Evolutionary conservation across 2,797 vertebrate species (phyloP).

Genomic region (Acomys russatus): DNA sequence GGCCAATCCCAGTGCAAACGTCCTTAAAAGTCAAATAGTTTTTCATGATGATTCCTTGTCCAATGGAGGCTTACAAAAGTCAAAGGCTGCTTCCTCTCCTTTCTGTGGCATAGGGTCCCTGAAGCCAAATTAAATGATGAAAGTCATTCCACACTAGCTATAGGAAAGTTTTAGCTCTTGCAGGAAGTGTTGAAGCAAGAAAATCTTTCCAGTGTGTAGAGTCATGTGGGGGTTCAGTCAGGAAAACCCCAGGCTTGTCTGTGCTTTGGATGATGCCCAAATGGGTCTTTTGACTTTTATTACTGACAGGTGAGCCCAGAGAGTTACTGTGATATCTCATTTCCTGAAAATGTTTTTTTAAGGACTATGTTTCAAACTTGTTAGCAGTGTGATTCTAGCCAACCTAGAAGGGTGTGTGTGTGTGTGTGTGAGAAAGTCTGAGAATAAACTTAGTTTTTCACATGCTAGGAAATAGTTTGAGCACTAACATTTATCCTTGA

Average conservation of each 20-base stretch:
- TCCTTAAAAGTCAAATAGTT: conserved; percentile 59
- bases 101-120: background rate
- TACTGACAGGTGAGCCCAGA: background rate
- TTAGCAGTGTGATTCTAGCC: background rate
- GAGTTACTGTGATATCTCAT: background rate
- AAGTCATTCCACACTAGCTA: conserved; percentile 17
- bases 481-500: background rate
- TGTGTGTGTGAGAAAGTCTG: background rate
- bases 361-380: background rate
- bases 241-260: background rate
- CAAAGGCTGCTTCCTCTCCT: background rate
- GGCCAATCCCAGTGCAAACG: conserved; percentile 16
- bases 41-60: conserved; percentile 36
- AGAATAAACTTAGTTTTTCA: background rate
- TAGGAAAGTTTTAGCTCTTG: background rate
- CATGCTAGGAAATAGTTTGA: background rate
- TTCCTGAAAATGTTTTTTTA: background rate
- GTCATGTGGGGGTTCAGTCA: background rate
- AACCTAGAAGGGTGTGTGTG: background rate
- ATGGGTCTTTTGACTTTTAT: background rate
- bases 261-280: background rate
- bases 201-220: background rate
- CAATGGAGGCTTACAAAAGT: background rate
- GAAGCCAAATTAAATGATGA: conserved; percentile 17
- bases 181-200: background rate